Percentiles rank a stretch among this genome's conserved stretches.
Conservation (phyloP, 2,888 invertebrate species). For the Leucophenga montana region DNA sequence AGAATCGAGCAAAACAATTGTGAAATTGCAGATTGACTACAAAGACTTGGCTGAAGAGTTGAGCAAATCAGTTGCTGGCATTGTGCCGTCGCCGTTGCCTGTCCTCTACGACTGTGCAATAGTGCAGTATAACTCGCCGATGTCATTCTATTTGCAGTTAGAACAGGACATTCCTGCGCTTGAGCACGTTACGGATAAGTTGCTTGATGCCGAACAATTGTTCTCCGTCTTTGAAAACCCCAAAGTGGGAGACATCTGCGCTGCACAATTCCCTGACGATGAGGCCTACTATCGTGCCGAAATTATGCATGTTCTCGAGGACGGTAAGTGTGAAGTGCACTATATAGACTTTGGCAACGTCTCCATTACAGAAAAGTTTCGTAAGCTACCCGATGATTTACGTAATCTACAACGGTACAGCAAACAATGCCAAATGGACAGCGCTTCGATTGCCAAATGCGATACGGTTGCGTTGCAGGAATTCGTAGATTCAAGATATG, state of each 20-base stretch:
- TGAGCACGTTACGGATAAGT: conserved; percentile 66
- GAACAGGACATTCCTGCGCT: conserved; percentile 72
- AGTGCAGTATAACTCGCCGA: conserved; percentile 79
- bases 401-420: conserved; percentile 76
- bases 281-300: conserved; percentile 92
- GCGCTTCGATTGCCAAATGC: conserved; percentile 75
- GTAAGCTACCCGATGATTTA: conserved; percentile 77
- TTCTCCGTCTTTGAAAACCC: conserved; percentile 54
- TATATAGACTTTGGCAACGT: conserved; percentile 83
- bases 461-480: conserved; percentile 79
- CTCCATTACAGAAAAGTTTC: conserved; percentile 76
- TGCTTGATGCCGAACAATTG: conserved; percentile 66
- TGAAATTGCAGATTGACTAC: conserved; percentile 77
- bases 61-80: conserved; percentile 53
- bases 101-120: conserved; percentile 77
- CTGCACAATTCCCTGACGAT: conserved; percentile 87
- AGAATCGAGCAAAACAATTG: conserved; percentile 76
- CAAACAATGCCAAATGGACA: conserved; percentile 77
- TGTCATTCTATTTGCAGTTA: conserved; percentile 83
- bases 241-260: conserved; percentile 77
- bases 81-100: conserved; percentile 69
- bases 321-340: conserved; percentile 82
- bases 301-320: conserved; percentile 77
- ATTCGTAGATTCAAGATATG: conserved; percentile 79
- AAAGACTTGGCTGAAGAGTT: conserved; percentile 75